A percentile compares a stretch with the other conserved stretches of the same genome.
These are phyloP conservation scores for Himalopsyche tibetana DNA, from an alignment of 2,888 invertebrate species.

Conservation along the genomic window DNA sequence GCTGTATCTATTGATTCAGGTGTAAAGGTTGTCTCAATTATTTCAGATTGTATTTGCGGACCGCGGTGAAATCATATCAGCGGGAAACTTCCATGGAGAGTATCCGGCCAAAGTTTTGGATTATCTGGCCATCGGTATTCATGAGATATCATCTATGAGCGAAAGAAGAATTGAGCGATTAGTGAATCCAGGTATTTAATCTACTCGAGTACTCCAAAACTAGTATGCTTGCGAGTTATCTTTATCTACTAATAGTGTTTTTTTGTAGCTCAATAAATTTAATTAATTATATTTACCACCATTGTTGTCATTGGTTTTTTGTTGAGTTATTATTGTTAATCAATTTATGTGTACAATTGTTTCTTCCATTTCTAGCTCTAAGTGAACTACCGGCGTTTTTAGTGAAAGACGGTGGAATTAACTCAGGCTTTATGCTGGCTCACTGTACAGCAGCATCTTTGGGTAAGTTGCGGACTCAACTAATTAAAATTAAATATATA, in stretches of 20 bases:
- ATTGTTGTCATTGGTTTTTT: no score
- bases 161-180: constrained; percentile 80
- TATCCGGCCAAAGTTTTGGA: constrained; percentile 83
- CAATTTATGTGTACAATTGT: no score
- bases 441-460: constrained; percentile 82
- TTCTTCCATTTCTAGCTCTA: constrained; percentile 68
- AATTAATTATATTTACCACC: no score
- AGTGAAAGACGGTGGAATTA: constrained; percentile 81
- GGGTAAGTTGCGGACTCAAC: constrained; percentile 70
- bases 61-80: constrained; percentile 80
- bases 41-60: constrained; percentile 75
- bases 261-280: no score
- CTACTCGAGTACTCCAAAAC: no score
- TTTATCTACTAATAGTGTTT: no score
- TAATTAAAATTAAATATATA: no score
- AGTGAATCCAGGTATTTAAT: constrained; percentile 77
- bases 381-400: constrained; percentile 82
- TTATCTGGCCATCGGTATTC: constrained; percentile 80
- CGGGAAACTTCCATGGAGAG: constrained; percentile 84
- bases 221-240: no score
- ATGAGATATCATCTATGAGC: constrained; percentile 81
- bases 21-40: background rate
- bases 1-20: no score
- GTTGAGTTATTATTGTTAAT: no score
- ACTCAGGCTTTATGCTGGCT: constrained; percentile 83